A percentile compares a stretch with the other conserved stretches of the same genome.
These are phyloP conservation scores for Actinia tenebrosa DNA, from an alignment of 64 coral and sea anemone genomes.

Conservation along the genomic window DNA sequence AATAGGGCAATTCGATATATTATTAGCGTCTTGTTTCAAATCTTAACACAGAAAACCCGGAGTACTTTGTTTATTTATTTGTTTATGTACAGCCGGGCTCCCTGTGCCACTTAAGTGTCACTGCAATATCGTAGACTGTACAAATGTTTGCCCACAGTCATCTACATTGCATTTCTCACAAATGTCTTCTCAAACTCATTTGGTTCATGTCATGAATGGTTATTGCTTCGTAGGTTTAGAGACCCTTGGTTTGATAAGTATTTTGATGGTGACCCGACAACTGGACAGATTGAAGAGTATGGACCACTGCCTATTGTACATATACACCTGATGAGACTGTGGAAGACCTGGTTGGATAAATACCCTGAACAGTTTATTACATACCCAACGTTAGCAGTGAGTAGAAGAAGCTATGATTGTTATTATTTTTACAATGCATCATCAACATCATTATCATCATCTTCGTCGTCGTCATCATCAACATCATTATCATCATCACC, in stretches of 20 bases:
- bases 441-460: background rate
- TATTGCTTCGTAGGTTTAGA: constrained; percentile 48
- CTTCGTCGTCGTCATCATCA: background rate
- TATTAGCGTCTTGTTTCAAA: no score
- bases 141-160: no score
- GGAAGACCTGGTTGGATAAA: constrained; percentile 83
- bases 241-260: constrained; percentile 93
- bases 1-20: no score
- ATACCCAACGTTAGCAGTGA: constrained; percentile 69
- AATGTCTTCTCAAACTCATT: no score
- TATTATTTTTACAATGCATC: background rate
- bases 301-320: constrained; percentile 75
- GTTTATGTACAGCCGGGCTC: no score
- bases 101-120: no score
- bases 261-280: constrained; percentile 91
- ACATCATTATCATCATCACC: background rate
- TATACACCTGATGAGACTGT: constrained; percentile 85
- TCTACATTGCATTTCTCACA: no score
- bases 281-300: constrained; percentile 67
- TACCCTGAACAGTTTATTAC: constrained; percentile 76
- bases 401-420: background rate
- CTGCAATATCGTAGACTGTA: no score
- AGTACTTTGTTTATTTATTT: no score
- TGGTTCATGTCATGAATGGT: background rate
- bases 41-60: no score